A percentile compares a stretch with the other conserved stretches of the same genome.
These are phyloP conservation scores for Caenorhabditis angaria DNA, from an alignment of 2,888 invertebrate genomes.

Conservation along the genomic window DNA sequence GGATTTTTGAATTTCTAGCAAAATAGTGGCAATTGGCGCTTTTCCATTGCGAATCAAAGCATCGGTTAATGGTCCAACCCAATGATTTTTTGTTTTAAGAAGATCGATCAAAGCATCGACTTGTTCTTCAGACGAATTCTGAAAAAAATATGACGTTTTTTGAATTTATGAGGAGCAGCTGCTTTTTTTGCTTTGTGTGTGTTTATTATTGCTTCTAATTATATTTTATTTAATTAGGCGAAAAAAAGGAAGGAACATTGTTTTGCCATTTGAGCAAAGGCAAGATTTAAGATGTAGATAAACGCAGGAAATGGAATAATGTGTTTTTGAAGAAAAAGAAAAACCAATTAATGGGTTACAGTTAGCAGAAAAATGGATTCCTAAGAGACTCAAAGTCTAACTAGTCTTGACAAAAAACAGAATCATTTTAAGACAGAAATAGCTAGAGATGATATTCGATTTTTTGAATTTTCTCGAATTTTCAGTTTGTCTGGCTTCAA, in stretches of 20 bases:
- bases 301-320: no score
- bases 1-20: constrained; percentile 32
- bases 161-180: background rate
- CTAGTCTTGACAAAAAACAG: no score
- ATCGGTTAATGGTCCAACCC: constrained; percentile 66
- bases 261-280: no score
- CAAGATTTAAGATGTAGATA: no score
- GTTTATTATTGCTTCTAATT: background rate
- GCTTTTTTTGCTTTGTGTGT: background rate
- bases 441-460: no score
- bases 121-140: constrained; percentile 56
- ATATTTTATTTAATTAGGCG: background rate
- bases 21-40: constrained; percentile 36
- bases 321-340: no score
- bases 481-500: no score
- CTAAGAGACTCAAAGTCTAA: no score
- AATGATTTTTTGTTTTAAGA: constrained; percentile 68
- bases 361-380: no score
- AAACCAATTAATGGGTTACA: no score
- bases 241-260: background rate
- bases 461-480: no score
- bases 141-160: constrained; percentile 7
- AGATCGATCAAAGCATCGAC: constrained; percentile 66
- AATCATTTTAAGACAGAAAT: no score
- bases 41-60: constrained; percentile 67